Percentiles rank a stretch among this genome's conserved stretches.
phyloP scores from a whole-genome alignment of 92 coral and sea anemone species.

The Epizoanthus illoricatus region DNA sequence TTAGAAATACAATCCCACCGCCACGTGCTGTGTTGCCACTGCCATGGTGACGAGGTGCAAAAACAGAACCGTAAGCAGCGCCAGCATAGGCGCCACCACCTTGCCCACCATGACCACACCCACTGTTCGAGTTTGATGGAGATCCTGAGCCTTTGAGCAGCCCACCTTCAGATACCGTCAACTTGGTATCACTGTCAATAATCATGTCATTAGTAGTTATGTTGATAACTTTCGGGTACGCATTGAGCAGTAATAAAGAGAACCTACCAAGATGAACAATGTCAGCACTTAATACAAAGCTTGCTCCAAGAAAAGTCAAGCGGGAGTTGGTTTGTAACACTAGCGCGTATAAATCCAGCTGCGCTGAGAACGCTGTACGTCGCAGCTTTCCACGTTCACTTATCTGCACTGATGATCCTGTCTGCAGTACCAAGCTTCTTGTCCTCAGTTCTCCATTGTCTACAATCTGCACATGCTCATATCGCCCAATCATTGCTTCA shows the following conservation, averaged over 20 bases:
- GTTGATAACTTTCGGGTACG: conserved; percentile 50
- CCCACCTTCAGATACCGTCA: conserved; percentile 61
- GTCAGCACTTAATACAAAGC: conserved; percentile 28
- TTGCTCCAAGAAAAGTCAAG: conserved; percentile 36
- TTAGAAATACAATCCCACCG: conserved; percentile 54
- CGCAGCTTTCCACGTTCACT: conserved; percentile 48
- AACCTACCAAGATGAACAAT: conserved; percentile 40
- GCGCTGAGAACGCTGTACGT: conserved; percentile 2
- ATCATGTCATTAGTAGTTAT: conserved; percentile 44
- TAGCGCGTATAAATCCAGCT: conserved; percentile 32
- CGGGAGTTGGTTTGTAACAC: conserved; percentile 39
- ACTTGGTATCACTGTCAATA: conserved; percentile 48
- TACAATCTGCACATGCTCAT: conserved; percentile 24
- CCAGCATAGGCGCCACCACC: conserved; percentile 57
- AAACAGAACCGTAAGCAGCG: conserved; percentile 60
- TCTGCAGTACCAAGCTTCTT: conserved; percentile 38
- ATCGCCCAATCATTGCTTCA: conserved; percentile 37
- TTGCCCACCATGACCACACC: conserved; percentile 68
- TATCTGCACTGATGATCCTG: conserved; percentile 36
- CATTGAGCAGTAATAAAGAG: conserved; percentile 11
- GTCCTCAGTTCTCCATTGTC: conserved; percentile 48
- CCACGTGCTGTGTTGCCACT: conserved; percentile 63
- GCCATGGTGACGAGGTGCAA: conserved; percentile 57
- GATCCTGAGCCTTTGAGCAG: conserved; percentile 50
- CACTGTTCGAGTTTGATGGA: conserved; percentile 43